Conservation (phyloP, 2,797 vertebrate genomes). For the Austrolebias charrua region DNA sequence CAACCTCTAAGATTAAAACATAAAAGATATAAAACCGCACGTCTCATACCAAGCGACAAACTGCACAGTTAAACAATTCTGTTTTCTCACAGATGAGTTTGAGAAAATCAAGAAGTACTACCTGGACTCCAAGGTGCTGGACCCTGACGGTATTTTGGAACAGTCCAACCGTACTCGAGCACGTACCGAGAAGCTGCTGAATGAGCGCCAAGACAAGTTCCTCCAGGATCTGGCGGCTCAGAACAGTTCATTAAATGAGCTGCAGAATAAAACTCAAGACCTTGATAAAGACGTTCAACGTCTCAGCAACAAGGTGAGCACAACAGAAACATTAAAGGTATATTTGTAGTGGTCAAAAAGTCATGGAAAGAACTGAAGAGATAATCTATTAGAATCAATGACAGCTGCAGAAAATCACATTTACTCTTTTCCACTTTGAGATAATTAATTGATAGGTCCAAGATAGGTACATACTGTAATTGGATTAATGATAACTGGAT, state of each 20-base stretch:
- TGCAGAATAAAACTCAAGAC: constrained; percentile 70
- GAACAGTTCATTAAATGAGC: constrained; percentile 75
- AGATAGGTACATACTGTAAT: too few relatives aligned
- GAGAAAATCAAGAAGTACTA: constrained; percentile 75
- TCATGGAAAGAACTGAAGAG: too few relatives aligned
- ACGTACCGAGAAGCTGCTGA: constrained; percentile 62
- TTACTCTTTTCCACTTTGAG: too few relatives aligned
- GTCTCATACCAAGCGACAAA: neutral
- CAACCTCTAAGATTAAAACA: neutral
- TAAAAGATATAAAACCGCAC: too few relatives aligned
- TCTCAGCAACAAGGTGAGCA: constrained; percentile 79
- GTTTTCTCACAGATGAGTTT: constrained; percentile 77
- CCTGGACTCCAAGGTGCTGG: constrained; percentile 75
- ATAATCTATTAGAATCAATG: too few relatives aligned
- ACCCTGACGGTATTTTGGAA: constrained; percentile 65
- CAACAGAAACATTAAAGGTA: neutral
- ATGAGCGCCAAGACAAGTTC: constrained; percentile 53
- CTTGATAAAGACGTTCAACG: constrained; percentile 64
- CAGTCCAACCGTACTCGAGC: constrained; percentile 55
- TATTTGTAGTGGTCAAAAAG: neutral
- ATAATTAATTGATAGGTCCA: too few relatives aligned
- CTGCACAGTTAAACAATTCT: too few relatives aligned
- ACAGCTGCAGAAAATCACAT: too few relatives aligned
- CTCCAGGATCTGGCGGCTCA: constrained; percentile 67
- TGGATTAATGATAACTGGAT: too few relatives aligned